Conservation (phyloP, 1,140 invertebrate species). For the Orussus abietinus region DNA sequence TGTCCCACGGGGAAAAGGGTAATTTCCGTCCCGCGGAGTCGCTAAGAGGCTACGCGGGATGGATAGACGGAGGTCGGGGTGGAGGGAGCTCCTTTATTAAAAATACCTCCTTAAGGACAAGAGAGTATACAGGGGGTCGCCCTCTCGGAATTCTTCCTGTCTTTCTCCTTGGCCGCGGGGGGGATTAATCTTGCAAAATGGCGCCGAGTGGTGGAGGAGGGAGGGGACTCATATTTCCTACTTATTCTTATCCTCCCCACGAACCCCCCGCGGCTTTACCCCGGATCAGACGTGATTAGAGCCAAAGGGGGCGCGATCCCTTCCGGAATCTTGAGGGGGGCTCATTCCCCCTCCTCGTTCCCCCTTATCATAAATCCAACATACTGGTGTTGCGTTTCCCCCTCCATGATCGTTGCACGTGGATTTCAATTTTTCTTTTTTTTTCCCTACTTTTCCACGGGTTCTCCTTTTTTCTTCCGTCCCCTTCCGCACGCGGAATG, state of each 20-base stretch:
- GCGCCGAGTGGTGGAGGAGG: slow-evolving; percentile 1
- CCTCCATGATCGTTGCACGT: too few species aligned
- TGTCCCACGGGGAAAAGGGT: too few species aligned
- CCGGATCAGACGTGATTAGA: slow-evolving; percentile 13
- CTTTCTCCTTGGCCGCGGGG: not conserved
- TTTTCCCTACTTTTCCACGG: not conserved
- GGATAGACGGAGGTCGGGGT: too few species aligned
- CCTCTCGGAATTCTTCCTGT: slow-evolving; percentile 12
- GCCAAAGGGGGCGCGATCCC: too few species aligned
- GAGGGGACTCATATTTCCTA: not conserved
- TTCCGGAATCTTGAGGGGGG: too few species aligned
- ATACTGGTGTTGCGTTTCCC: too few species aligned
- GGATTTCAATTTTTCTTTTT: slow-evolving; percentile 1
- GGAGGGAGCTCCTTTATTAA: slow-evolving; percentile 24
- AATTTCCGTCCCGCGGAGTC: too few species aligned
- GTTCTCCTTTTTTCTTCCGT: slow-evolving; percentile 7
- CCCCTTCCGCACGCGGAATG: not conserved
- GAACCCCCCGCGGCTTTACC: not conserved
- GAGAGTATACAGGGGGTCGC: not conserved
- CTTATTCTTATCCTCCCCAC: slow-evolving; percentile 4
- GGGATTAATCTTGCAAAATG: slow-evolving; percentile 15
- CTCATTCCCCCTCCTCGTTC: not conserved
- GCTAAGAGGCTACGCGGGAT: too few species aligned
- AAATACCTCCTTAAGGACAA: slow-evolving; percentile 24
- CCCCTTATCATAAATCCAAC: too few species aligned